phyloP scores from a whole-genome alignment of 2,888 invertebrate species.

The Cyclophora albipunctata region DNA sequence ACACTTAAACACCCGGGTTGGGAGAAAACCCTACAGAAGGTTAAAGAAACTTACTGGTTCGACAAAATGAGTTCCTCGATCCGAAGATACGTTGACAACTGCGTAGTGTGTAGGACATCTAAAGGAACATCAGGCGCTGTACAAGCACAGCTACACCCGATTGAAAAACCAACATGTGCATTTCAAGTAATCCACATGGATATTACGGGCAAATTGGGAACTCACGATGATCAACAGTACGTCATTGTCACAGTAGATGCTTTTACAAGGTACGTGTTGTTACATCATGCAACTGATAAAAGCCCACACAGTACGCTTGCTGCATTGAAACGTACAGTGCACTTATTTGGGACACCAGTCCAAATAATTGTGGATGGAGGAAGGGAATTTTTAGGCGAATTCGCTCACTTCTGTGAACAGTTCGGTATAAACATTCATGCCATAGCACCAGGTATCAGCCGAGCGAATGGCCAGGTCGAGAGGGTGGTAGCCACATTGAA shows the following conservation, averaged over 20 bases:
- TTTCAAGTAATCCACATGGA: neutral
- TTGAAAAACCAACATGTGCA: neutral
- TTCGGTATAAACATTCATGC: conserved; percentile 11
- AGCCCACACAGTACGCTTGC: conserved; percentile 1
- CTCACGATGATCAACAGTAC: conserved; percentile 8
- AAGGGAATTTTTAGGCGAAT: conserved; percentile 14
- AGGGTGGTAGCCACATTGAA: conserved; percentile 15
- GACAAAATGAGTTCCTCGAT: neutral
- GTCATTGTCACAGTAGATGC: conserved; percentile 15
- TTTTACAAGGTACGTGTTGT: conserved; percentile 12
- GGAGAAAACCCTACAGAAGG: conserved; percentile 17
- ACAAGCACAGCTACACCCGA: neutral
- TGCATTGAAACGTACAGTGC: conserved; percentile 13
- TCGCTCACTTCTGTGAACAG: conserved; percentile 8
- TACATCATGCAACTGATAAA: conserved; percentile 6
- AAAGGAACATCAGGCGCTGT: conserved; percentile 18
- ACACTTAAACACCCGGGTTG: conserved; percentile 12
- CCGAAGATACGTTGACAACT: conserved; percentile 12
- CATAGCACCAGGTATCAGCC: conserved; percentile 13
- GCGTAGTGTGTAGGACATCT: conserved; percentile 16
- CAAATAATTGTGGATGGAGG: conserved; percentile 14
- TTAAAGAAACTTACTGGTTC: neutral
- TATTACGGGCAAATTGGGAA: neutral
- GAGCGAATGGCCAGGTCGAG: conserved; percentile 18
- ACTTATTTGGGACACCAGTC: conserved; percentile 12